A percentile compares a stretch with the other conserved stretches of the same genome.
Conservation (phyloP, 2,797 vertebrate species). For the Sylvilagus floridanus region DNA sequence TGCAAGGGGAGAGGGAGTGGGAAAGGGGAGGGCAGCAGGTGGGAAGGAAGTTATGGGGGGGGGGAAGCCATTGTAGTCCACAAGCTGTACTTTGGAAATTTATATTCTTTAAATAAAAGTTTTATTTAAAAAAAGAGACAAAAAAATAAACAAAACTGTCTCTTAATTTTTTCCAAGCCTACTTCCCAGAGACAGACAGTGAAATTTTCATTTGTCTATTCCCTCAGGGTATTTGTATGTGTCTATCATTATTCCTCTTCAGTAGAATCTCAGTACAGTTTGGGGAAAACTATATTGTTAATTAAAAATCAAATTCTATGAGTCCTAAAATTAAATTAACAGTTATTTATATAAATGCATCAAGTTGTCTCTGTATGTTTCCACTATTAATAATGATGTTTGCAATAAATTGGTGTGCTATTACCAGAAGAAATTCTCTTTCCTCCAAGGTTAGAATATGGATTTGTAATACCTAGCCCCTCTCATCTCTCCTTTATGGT, state of each 20-base stretch:
- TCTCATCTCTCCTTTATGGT: neutral
- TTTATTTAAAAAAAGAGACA: no score
- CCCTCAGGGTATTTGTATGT: neutral
- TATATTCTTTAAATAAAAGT: no score
- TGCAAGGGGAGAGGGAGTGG: no score
- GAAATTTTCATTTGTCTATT: constrained; percentile 12
- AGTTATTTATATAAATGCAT: neutral
- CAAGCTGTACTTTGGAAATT: no score
- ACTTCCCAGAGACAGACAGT: neutral
- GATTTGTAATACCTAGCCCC: rapidly evolving
- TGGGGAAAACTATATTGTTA: neutral
- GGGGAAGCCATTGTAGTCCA: no score
- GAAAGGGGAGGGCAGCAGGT: no score
- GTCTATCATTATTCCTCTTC: neutral
- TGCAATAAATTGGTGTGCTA: neutral
- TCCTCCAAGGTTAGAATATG: neutral
- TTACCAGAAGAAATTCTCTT: neutral
- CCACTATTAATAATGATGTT: neutral
- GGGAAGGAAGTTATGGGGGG: no score
- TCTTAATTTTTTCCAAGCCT: neutral
- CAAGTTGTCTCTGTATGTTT: neutral
- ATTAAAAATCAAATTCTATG: neutral
- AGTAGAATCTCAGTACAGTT: neutral
- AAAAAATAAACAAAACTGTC: neutral
- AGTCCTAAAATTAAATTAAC: constrained; percentile 18